Evolutionary conservation across 2,113 vertebrate species (phyloP).

Genomic region (Sylvicapra grimmia): DNA sequence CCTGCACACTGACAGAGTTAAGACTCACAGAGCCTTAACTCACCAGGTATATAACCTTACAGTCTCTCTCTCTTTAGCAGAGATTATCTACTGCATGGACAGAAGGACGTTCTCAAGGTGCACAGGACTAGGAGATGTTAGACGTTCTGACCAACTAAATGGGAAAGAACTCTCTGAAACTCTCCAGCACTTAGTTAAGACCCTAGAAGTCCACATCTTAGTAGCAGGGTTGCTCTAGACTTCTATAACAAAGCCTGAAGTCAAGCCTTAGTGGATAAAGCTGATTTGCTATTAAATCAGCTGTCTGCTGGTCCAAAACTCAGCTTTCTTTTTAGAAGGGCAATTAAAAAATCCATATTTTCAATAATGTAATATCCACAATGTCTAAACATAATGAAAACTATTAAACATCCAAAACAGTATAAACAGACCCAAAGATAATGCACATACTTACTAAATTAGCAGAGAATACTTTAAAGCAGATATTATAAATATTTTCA

Average conservation of each 20-base stretch:
- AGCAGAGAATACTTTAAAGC: neutral
- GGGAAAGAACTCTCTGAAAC: neutral
- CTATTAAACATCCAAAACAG: neutral
- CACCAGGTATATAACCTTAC: neutral
- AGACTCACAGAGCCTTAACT: neutral
- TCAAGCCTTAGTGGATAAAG: neutral
- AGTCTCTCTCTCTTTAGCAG: neutral
- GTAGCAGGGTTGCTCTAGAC: neutral
- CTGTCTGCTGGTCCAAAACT: neutral
- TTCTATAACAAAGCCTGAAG: neutral
- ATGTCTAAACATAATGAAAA: neutral
- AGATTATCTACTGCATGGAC: neutral
- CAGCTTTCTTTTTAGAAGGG: neutral
- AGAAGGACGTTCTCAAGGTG: neutral
- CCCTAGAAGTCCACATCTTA: neutral
- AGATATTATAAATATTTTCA: neutral
- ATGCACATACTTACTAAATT: neutral
- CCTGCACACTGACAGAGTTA: neutral
- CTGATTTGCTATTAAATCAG: neutral
- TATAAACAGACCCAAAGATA: neutral
- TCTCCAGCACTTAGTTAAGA: neutral
- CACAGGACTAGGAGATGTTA: neutral
- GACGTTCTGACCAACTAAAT: neutral
- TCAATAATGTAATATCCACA: neutral
- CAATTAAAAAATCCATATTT: neutral